Evolutionary conservation across 2,888 invertebrate genomes (phyloP), one percentile per base, ranked within the genome.

Genomic region (Caenorhabditis sp.): DNA sequence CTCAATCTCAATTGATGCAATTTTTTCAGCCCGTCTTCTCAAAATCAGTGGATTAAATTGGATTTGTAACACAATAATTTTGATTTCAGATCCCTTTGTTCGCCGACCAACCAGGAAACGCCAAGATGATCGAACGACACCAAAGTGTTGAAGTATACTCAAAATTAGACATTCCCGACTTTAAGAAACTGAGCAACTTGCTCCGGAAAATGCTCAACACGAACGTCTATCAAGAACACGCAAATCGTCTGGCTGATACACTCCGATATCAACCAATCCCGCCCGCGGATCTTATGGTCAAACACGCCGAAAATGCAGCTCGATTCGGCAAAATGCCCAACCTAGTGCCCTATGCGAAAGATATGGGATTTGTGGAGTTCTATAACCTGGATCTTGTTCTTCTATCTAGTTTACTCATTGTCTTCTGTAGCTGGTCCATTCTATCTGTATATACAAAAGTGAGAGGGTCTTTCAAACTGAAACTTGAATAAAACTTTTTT

Each of bases 51-150:
- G n/a, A n/a, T n/a, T n/a, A n/a, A n/a, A n/a, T n/a, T n/a, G n/a
- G n/a, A n/a, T n/a, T n/a, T n/a, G n/a, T n/a, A n/a, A n/a, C n/a
- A n/a, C n/a, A n/a, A n/a, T n/a, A n/a, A n/a, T n/a, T n/a, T n/a
- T n/a, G 16, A 44, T 69, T 72, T 22, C 38, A 80, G 80, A 73
- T 82, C 8, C 82, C 82, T 1, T 44, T 82, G 16, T 77, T 82
- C 19, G 82, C 64, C n/a, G 82, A 82, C 35, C 82, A 82, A 51
- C 72, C 61, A 2, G 69, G 72, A 73, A 82, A 82, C 24, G 76
- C 82, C 0, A 54, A 77, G 47, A 82, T 82, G 82, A 54, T 82
- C 1, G 51, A 41, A 10, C 44, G 72, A 19, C 82, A 82, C 35
- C 41, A 24, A 16, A 58, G 59, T 14, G 81, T 69, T 8, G 64